phyloP scores from a whole-genome alignment of 2,888 invertebrate genomes.

The Alloplasta piceator region DNA sequence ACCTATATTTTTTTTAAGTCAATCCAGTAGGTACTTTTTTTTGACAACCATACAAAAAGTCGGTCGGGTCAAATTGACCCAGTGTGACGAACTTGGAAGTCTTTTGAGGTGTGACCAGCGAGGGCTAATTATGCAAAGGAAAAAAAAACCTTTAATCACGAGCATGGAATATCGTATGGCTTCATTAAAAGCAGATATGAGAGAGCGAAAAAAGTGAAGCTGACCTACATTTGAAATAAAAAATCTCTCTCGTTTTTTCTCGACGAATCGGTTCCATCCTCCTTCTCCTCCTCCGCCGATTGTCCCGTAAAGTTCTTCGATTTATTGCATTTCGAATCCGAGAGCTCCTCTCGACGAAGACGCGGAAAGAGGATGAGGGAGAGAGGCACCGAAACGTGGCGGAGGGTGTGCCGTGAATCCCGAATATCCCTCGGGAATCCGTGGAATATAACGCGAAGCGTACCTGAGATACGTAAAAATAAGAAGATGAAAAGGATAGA shows the following conservation, averaged over 20 bases:
- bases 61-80: too few species aligned
- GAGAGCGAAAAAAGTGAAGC: conserved; percentile 1
- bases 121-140: too few species aligned
- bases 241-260: background rate
- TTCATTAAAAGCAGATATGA: background rate
- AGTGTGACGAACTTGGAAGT: too few species aligned
- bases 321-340: conserved; percentile 54
- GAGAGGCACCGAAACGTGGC: conserved; percentile 21
- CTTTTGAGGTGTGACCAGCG: too few species aligned
- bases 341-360: conserved; percentile 26
- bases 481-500: background rate
- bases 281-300: conserved; percentile 16
- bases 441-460: conserved; percentile 32
- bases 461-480: conserved; percentile 31
- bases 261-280: background rate
- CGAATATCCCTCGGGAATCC: conserved; percentile 43
- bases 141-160: background rate
- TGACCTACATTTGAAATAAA: conserved; percentile 42
- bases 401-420: conserved; percentile 3
- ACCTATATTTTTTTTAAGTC: background rate
- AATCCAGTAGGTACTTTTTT: too few species aligned
- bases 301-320: conserved; percentile 42
- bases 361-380: conserved; percentile 17
- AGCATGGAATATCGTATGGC: conserved; percentile 19
- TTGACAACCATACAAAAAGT: too few species aligned